Conservation (phyloP, 2,888 invertebrate species). For the Stenchaetothrips biformis region DNA sequence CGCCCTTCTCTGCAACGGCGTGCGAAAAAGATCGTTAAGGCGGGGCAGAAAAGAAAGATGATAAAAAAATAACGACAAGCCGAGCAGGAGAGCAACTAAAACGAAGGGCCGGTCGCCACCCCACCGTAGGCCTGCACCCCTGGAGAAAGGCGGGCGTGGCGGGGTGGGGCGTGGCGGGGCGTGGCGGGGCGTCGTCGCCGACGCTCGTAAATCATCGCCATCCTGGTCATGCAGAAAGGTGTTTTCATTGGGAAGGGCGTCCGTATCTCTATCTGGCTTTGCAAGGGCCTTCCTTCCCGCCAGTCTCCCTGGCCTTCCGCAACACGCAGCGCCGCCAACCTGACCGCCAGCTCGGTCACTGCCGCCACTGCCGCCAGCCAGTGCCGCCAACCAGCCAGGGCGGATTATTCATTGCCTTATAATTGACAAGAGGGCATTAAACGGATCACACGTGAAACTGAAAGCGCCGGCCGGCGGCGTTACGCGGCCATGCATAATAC, state of each 20-base stretch:
- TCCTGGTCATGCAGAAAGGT: background rate
- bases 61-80: background rate
- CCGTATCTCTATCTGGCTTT: too few species aligned
- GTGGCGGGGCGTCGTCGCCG: background rate
- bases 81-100: background rate
- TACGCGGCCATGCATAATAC: conserved; percentile 15
- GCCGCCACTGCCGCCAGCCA: background rate
- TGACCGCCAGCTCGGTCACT: background rate
- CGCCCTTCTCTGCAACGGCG: background rate
- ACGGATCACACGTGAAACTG: conserved; percentile 18
- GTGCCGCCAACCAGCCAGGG: background rate
- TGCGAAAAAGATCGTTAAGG: conserved; percentile 15
- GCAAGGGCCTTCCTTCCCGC: too few species aligned
- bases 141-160: background rate
- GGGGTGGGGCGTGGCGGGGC: background rate
- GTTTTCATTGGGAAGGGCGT: conserved; percentile 12
- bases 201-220: conserved; percentile 1
- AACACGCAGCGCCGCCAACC: background rate
- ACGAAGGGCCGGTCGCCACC: background rate
- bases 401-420: conserved; percentile 21
- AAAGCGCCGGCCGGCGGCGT: background rate
- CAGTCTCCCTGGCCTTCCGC: too few species aligned
- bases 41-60: background rate
- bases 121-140: background rate
- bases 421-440: conserved; percentile 18